phyloP scores from a whole-genome alignment of 2,888 invertebrate species.

The Myathropa florea region DNA sequence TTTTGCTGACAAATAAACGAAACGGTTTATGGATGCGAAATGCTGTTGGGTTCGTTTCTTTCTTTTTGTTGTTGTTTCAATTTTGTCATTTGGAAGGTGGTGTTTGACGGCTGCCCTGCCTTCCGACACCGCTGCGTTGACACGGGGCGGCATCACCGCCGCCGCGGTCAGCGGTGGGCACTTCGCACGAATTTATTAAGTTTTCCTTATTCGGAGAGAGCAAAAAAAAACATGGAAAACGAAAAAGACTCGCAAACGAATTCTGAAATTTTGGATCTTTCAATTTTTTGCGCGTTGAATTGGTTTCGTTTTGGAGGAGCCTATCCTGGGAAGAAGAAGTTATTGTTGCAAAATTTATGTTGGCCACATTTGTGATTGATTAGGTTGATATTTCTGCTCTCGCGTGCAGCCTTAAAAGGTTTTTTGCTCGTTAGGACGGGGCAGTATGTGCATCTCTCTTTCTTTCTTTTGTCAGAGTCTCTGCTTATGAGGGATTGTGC shows the following conservation, averaged over 20 bases:
- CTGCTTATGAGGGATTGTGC: neutral
- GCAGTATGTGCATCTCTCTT: neutral
- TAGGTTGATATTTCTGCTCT: slow-evolving; percentile 42
- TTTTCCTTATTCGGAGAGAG: slow-evolving; percentile 6
- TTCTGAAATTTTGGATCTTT: slow-evolving; percentile 1
- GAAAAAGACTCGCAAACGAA: neutral
- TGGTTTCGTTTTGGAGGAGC: neutral
- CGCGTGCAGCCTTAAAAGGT: neutral
- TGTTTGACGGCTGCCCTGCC: slow-evolving; percentile 21
- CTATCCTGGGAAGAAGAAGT: slow-evolving; percentile 49
- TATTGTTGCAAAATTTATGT: slow-evolving; percentile 61
- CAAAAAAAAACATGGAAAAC: neutral
- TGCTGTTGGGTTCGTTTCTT: slow-evolving; percentile 2
- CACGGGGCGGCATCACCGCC: slow-evolving; percentile 15
- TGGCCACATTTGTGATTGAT: slow-evolving; percentile 61
- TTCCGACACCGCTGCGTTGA: slow-evolving; percentile 24
- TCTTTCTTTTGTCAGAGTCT: neutral
- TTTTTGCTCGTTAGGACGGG: slow-evolving; percentile 46
- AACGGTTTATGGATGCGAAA: slow-evolving; percentile 37
- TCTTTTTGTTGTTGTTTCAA: neutral
- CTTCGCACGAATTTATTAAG: slow-evolving; percentile 42
- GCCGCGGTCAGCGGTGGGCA: neutral
- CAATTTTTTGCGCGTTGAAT: neutral
- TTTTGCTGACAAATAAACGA: slow-evolving; percentile 22
- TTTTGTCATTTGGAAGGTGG: slow-evolving; percentile 23